Percentiles rank a stretch among this genome's conserved stretches.
Evolutionary conservation across 2,888 invertebrate species (phyloP).

Genomic region (Drosophila meridionalis): DNA sequence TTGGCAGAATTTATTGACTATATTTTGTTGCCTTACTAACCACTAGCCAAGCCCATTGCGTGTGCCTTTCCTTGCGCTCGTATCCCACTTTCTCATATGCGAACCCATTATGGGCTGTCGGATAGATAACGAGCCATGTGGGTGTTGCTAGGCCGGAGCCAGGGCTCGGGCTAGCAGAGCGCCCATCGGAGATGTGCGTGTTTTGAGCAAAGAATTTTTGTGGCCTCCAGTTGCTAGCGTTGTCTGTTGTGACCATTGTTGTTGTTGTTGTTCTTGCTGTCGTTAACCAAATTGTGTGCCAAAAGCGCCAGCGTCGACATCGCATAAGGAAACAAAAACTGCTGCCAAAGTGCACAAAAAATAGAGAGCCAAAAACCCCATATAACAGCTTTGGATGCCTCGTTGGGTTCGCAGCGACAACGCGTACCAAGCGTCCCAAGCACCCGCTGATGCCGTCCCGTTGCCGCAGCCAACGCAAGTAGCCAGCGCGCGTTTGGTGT

Average conservation of each 20-base stretch:
- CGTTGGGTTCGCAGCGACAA: constrained; percentile 60
- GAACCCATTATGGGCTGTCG: constrained; percentile 63
- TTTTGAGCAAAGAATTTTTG: constrained; percentile 60
- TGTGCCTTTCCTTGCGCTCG: constrained; percentile 22
- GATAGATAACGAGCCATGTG: constrained; percentile 64
- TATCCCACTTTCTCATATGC: constrained; percentile 59
- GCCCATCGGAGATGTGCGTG: constrained; percentile 52
- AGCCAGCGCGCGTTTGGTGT: constrained; percentile 11
- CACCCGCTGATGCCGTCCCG: constrained; percentile 42
- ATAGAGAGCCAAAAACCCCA: constrained; percentile 60
- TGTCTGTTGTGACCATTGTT: constrained; percentile 21
- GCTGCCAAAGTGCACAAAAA: constrained; percentile 29
- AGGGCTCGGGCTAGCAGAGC: background rate
- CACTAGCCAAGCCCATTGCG: constrained; percentile 28
- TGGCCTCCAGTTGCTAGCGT: constrained; percentile 43
- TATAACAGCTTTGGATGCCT: constrained; percentile 55
- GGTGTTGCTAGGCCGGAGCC: constrained; percentile 48
- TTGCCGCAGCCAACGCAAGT: constrained; percentile 36
- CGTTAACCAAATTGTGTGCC: constrained; percentile 64
- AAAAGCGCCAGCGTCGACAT: constrained; percentile 49
- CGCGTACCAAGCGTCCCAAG: constrained; percentile 71
- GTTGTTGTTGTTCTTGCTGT: constrained; percentile 24
- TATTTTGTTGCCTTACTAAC: constrained; percentile 59
- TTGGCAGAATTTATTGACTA: constrained; percentile 55
- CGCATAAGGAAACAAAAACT: constrained; percentile 39